A percentile compares a stretch with the other conserved stretches of the same genome.
phyloP scores from a whole-genome alignment of 2,797 vertebrate genomes.

The Darevskia mixta region DNA sequence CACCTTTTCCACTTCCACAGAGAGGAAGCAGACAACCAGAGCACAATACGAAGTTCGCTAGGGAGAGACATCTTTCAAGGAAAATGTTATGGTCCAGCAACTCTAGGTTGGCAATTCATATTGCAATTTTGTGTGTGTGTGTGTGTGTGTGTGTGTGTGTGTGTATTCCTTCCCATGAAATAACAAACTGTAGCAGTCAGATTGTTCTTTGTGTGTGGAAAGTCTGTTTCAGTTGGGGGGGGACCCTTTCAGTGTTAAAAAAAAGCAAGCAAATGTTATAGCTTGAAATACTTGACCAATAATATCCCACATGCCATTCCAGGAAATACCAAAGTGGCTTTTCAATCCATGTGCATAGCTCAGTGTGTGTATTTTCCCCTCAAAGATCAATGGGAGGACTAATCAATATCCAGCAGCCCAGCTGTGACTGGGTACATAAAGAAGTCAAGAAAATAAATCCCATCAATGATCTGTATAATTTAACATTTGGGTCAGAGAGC shows the following conservation, averaged over 20 bases:
- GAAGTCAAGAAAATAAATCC: conserved; percentile 66
- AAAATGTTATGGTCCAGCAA: conserved; percentile 37
- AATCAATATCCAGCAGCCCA: conserved; percentile 67
- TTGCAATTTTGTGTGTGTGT: not conserved
- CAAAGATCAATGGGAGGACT: conserved; percentile 62
- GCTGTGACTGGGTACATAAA: conserved; percentile 66
- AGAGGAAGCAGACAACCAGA: not conserved
- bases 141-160: not conserved
- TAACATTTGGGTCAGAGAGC: conserved; percentile 55
- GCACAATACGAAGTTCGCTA: not conserved
- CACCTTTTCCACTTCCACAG: not conserved
- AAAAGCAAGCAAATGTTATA: conserved; percentile 38
- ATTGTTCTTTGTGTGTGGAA: not conserved
- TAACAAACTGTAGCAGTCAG: no score
- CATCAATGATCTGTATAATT: conserved; percentile 57
- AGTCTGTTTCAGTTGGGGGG: not conserved
- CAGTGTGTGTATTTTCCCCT: not conserved
- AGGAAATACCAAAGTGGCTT: conserved; percentile 68
- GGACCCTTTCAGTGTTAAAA: not conserved
- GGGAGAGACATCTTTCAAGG: not conserved
- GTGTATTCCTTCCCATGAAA: no score
- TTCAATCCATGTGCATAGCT: conserved; percentile 64
- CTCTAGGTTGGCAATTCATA: conserved; percentile 40
- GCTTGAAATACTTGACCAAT: conserved; percentile 65
- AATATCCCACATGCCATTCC: conserved; percentile 71